Percentiles rank a stretch among this genome's conserved stretches.
Evolutionary conservation across 64 coral and sea anemone genomes (phyloP).

Genomic region (Montipora sp.): DNA sequence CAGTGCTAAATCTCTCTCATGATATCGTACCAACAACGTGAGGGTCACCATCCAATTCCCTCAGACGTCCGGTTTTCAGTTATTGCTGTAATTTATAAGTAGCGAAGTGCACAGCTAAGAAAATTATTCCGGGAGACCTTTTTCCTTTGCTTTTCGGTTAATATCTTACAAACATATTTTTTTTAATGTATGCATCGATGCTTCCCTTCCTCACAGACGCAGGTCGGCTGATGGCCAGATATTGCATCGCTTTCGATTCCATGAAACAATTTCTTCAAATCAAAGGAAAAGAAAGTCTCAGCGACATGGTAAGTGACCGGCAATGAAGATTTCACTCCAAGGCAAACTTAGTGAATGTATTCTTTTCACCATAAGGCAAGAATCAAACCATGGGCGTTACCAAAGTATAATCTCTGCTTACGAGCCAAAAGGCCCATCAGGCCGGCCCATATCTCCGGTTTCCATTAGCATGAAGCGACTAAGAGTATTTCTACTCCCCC

Average conservation of each 20-base stretch:
- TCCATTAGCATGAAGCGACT: too few species aligned
- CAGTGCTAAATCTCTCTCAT: too few species aligned
- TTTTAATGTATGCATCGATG: background rate
- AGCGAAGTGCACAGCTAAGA: background rate
- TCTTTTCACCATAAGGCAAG: too few species aligned
- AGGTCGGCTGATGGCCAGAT: constrained; percentile 95
- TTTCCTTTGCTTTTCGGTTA: background rate
- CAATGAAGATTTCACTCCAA: background rate
- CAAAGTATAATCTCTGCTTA: too few species aligned
- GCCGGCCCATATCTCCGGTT: too few species aligned
- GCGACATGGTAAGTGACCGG: constrained; percentile 72
- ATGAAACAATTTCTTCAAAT: constrained; percentile 90
- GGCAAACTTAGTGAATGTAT: background rate
- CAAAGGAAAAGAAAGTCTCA: constrained; percentile 76
- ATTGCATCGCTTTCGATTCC: constrained; percentile 93
- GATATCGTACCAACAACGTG: too few species aligned
- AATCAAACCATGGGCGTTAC: too few species aligned
- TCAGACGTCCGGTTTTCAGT: too few species aligned
- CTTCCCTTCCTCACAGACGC: constrained; percentile 54
- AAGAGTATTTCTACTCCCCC: too few species aligned
- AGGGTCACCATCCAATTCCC: too few species aligned
- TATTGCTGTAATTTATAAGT: background rate
- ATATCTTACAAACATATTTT: background rate
- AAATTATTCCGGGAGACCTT: background rate
- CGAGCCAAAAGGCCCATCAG: too few species aligned